Base-by-base conservation (phyloP, 2,888 invertebrate species). In the Cetonia aurata region DNA sequence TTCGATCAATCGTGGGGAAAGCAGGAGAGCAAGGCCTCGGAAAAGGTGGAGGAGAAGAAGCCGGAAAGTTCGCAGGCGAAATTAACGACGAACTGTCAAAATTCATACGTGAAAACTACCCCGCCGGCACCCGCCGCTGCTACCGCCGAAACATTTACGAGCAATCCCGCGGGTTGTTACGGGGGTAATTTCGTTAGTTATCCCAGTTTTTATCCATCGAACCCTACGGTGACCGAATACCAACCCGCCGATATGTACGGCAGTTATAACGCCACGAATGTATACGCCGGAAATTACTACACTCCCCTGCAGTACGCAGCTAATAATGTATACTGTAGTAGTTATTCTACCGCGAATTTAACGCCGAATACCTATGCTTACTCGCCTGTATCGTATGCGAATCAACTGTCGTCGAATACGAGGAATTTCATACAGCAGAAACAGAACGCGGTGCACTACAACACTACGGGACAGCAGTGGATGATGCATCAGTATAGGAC, bases 401-500 rank as follows among this genome's bases (percentile, higher is more conserved):
- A 44, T 31, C 69, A 69, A 15, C 25, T 52, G 9, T 19, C 72
- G 8, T 55, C 72, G 6, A 66, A 56, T 19, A 42, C 72, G 19
- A 69, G 72, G n/a, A 69, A 50, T 57, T 69, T 66, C 33, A 48
- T 69, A 6, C 72, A 69, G 41, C 72, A 72, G 42, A 69, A 69
- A 53, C 72, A 72, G 41, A 72, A 67, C 50, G 13, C 69, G 4
- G 33, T 69, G n/a, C 72, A 72, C 37, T 69, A 66, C 12, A 72
- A 66, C 56, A 55, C 60, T 19, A 67, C 62, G 10, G 72, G 71
- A 17, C 71, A 71, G 12, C 72, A 65, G 17, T 75, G 73, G 74
- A 71, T 72, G 46, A 67, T 75, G 42, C 66, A 73, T 13, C 69
- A 73, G 31, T 75, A 74, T 50, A 67, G 76, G 15, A 71, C 71